These are phyloP conservation scores for Stenodema calcarata DNA, from an alignment of 2,888 invertebrate species.

Conservation along the genomic window DNA sequence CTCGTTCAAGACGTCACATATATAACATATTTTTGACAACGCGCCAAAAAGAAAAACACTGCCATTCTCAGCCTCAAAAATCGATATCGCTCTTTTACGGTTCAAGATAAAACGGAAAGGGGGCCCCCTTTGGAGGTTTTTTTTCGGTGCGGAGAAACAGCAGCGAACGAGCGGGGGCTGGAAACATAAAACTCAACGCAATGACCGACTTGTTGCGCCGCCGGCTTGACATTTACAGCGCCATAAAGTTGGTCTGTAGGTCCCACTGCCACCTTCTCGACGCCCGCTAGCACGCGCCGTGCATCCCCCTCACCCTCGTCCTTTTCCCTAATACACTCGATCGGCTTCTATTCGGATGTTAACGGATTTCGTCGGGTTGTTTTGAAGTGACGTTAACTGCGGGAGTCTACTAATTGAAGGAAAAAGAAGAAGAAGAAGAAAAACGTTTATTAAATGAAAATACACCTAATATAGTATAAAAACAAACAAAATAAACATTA, in stretches of 20 bases:
- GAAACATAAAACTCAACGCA: conserved; percentile 48
- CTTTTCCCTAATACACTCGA: not conserved
- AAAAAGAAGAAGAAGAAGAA: too few relatives aligned
- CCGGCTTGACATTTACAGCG: conserved; percentile 43
- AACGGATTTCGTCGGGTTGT: too few relatives aligned
- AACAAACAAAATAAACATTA: too few relatives aligned
- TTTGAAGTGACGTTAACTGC: too few relatives aligned
- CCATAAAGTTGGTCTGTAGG: conserved; percentile 35
- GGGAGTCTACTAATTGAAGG: too few relatives aligned
- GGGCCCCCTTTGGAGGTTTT: too few relatives aligned
- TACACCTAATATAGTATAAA: too few relatives aligned
- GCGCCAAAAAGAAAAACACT: not conserved
- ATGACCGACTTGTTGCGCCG: conserved; percentile 49
- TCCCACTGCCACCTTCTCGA: not conserved
- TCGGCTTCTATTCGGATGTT: not conserved
- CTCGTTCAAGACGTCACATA: too few relatives aligned
- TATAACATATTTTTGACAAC: not conserved
- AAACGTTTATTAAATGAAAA: too few relatives aligned
- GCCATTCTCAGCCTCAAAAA: not conserved
- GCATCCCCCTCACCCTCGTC: not conserved
- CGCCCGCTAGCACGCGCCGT: not conserved
- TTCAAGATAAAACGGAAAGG: conserved; percentile 4
- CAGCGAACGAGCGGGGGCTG: not conserved
- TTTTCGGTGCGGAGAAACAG: not conserved
- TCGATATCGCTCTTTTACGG: not conserved